A percentile compares a stretch with the other conserved stretches of the same genome.
phyloP scores from a whole-genome alignment of 2,113 vertebrate genomes.

The Chaetodon trifascialis region DNA sequence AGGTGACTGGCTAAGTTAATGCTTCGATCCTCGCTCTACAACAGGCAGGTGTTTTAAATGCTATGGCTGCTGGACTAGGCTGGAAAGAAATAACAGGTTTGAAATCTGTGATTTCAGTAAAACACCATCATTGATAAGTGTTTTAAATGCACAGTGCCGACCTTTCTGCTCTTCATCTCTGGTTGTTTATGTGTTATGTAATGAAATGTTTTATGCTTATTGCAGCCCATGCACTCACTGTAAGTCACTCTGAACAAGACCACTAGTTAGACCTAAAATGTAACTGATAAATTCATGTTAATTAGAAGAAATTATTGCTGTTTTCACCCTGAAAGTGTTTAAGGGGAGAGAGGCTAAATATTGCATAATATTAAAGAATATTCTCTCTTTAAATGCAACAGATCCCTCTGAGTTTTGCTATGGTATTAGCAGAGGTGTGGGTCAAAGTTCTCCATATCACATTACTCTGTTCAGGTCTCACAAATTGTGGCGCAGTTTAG shows the following conservation, averaged over 20 bases:
- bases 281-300: neutral
- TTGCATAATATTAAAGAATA: neutral
- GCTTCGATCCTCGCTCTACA: constrained; percentile 52
- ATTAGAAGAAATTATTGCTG: neutral
- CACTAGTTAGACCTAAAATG: neutral
- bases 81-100: constrained; percentile 15
- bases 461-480: neutral
- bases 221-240: neutral
- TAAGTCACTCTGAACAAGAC: neutral
- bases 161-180: neutral
- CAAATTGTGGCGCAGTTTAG: neutral
- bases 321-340: neutral
- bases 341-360: neutral
- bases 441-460: neutral
- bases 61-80: constrained; percentile 15
- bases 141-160: constrained; percentile 6
- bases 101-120: constrained; percentile 29
- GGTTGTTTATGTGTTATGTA: constrained; percentile 1
- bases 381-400: neutral
- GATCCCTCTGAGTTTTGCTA: neutral
- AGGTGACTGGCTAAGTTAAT: constrained; percentile 49
- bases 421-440: neutral
- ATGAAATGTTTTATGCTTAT: neutral
- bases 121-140: neutral
- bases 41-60: constrained; percentile 27